A percentile compares a stretch with the other conserved stretches of the same genome.
phyloP scores from a whole-genome alignment of 2,797 vertebrate species.

The Sparus aurata region DNA sequence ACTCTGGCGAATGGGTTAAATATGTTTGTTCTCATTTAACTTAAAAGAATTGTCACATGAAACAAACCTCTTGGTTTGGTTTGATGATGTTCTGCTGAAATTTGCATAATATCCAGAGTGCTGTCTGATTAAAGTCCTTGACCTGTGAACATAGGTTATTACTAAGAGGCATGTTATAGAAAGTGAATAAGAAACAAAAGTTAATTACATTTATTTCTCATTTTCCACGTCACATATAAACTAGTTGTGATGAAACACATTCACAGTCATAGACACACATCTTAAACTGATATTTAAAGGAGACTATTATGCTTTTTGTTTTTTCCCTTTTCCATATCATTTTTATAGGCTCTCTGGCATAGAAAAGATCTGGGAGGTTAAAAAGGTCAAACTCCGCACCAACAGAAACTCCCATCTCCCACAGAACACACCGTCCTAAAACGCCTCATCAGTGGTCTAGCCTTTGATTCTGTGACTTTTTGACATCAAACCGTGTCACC shows the following conservation, averaged over 20 bases:
- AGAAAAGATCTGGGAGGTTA: no score
- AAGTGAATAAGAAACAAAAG: background rate
- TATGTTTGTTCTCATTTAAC: background rate
- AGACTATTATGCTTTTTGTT: no score
- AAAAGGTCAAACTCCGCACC: no score
- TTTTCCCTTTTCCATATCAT: no score
- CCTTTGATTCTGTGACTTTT: no score
- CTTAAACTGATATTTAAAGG: background rate
- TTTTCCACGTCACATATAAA: conserved; percentile 2
- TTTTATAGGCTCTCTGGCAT: no score
- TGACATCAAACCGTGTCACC: no score
- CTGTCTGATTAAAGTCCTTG: conserved; percentile 18
- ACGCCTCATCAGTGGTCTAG: no score
- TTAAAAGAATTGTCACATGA: background rate
- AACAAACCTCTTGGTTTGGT: conserved; percentile 59
- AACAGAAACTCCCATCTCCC: no score
- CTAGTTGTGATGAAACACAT: background rate
- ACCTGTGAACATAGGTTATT: conserved; percentile 42
- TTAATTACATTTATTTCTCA: background rate
- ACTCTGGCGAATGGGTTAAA: no score
- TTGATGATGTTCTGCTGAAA: conserved; percentile 48
- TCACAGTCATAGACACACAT: background rate
- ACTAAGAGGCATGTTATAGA: background rate
- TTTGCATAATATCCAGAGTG: conserved; percentile 69
- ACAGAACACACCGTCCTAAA: no score